Evolutionary conservation across 1,140 invertebrate species (phyloP).

Genomic region (Cydia amplana): DNA sequence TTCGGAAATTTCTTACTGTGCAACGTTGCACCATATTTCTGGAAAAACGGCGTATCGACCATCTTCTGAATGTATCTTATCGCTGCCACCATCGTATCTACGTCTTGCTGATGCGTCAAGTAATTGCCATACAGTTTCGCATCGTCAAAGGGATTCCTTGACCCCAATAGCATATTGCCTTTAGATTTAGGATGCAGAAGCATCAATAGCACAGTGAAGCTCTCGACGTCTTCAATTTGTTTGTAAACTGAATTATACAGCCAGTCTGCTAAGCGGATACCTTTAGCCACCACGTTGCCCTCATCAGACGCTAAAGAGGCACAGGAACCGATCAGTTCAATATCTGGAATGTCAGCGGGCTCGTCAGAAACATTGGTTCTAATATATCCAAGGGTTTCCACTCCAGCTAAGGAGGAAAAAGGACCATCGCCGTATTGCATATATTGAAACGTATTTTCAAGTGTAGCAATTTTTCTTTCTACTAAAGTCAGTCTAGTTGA

Average conservation of each 20-base stretch:
- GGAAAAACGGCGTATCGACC: conserved; percentile 81
- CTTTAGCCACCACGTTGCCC: conserved; percentile 80
- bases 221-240: conserved; percentile 81
- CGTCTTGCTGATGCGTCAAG: conserved; percentile 83
- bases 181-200: conserved; percentile 87
- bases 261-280: conserved; percentile 80
- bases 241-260: conserved; percentile 81
- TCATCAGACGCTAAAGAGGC: conserved; percentile 82
- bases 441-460: conserved; percentile 73
- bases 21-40: conserved; percentile 80
- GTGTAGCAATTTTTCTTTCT: conserved; percentile 71
- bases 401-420: conserved; percentile 80
- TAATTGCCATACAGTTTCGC: conserved; percentile 89
- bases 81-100: conserved; percentile 84
- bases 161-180: conserved; percentile 84
- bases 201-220: conserved; percentile 85
- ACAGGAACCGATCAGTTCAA: conserved; percentile 81
- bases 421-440: conserved; percentile 78
- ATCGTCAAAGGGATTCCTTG: conserved; percentile 86
- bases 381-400: conserved; percentile 84
- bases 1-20: conserved; percentile 81
- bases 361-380: conserved; percentile 81
- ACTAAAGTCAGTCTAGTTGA: conserved; percentile 68
- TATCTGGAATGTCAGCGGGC: conserved; percentile 80
- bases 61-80: conserved; percentile 83